These are phyloP conservation scores for Diaphora mendica DNA, from an alignment of 2,888 invertebrate genomes.

Conservation along the genomic window DNA sequence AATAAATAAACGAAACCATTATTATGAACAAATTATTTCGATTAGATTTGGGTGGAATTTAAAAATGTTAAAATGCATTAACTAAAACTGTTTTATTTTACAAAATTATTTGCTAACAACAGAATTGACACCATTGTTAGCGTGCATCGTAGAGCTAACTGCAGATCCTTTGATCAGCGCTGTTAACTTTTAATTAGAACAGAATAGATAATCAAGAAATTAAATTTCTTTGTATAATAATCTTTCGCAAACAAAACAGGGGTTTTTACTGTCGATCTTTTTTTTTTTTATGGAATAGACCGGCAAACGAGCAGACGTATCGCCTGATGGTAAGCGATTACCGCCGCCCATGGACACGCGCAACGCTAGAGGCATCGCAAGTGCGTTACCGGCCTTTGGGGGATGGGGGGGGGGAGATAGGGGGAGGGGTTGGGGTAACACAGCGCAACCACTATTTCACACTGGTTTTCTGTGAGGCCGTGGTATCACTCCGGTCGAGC, in stretches of 20 bases:
- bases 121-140: slow-evolving; percentile 14
- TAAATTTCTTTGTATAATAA: not conserved
- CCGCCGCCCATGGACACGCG: too few relatives aligned
- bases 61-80: not conserved
- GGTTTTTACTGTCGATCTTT: too few relatives aligned
- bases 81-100: not conserved
- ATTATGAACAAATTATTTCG: not conserved
- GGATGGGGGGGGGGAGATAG: too few relatives aligned
- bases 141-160: slow-evolving; percentile 7
- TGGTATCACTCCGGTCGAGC: too few relatives aligned
- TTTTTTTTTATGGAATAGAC: too few relatives aligned
- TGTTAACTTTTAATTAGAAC: slow-evolving; percentile 3
- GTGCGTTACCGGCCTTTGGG: too few relatives aligned
- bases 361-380: too few relatives aligned
- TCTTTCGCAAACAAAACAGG: not conserved
- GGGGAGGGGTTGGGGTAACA: too few relatives aligned
- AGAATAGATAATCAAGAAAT: not conserved
- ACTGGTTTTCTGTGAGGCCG: too few relatives aligned
- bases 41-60: not conserved
- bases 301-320: too few relatives aligned
- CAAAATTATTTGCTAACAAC: not conserved
- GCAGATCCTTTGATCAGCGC: slow-evolving; percentile 23
- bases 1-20: not conserved
- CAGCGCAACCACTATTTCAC: too few relatives aligned
- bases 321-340: too few relatives aligned